Conservation (phyloP, 2,113 vertebrate species). For the Cyanoliseus patagonus region DNA sequence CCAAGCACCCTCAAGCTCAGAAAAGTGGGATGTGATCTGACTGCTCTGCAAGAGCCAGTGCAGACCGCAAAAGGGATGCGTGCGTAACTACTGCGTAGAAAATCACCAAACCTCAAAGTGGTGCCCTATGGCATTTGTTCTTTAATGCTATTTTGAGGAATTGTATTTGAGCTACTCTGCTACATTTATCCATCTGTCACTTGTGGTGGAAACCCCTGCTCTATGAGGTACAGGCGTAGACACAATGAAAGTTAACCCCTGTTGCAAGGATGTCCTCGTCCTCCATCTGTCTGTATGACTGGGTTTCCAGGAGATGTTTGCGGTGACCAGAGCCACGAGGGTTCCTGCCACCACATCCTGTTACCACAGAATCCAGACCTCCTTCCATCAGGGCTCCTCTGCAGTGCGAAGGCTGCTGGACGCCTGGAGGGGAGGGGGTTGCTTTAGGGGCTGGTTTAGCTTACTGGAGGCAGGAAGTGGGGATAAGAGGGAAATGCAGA, state of each 20-base stretch:
- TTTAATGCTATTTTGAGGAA: background rate
- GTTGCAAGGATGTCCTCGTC: background rate
- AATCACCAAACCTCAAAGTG: background rate
- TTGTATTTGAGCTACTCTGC: background rate
- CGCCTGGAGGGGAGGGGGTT: background rate
- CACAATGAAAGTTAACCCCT: background rate
- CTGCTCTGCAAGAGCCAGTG: background rate
- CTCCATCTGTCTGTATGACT: background rate
- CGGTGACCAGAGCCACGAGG: background rate
- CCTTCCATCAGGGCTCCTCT: background rate
- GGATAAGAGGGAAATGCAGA: background rate
- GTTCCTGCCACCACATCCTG: background rate
- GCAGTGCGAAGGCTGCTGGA: background rate
- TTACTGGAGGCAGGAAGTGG: background rate
- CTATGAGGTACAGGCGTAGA: fast-evolving
- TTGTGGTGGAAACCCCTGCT: background rate
- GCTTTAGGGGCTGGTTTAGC: background rate
- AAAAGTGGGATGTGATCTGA: background rate
- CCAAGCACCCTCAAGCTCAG: background rate
- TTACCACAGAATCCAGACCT: background rate
- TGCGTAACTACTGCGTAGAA: fast-evolving
- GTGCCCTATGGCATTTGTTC: background rate
- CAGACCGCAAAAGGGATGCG: fast-evolving
- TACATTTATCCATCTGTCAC: background rate
- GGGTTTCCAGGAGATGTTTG: background rate